Evolutionary conservation across 1,140 invertebrate species (phyloP).

Genomic region (Dendrolimus kikuchii): DNA sequence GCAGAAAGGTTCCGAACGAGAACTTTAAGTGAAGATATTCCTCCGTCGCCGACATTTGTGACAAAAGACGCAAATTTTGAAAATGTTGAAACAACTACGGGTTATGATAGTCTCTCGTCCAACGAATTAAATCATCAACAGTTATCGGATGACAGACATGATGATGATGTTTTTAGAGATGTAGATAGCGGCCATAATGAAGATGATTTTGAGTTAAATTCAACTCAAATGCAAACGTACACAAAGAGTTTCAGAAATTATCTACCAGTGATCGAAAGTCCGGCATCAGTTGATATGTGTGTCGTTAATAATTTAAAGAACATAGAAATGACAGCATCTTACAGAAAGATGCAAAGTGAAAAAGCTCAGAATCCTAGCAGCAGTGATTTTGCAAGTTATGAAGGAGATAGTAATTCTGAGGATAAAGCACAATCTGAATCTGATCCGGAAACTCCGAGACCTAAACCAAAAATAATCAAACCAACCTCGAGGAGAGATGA

Average conservation of each 20-base stretch:
- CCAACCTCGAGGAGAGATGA: constrained; percentile 51
- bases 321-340: constrained; percentile 70
- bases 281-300: constrained; percentile 60
- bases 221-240: constrained; percentile 63
- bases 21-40: constrained; percentile 73
- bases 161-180: constrained; percentile 40
- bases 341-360: constrained; percentile 23
- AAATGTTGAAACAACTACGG: constrained; percentile 59
- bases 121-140: constrained; percentile 55
- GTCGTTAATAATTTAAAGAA: constrained; percentile 67
- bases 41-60: constrained; percentile 59
- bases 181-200: constrained; percentile 76
- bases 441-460: constrained; percentile 47
- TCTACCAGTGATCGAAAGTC: constrained; percentile 61
- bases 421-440: constrained; percentile 60
- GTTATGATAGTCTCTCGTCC: constrained; percentile 61
- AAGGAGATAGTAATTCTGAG: constrained; percentile 73
- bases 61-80: constrained; percentile 60
- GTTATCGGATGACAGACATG: constrained; percentile 37
- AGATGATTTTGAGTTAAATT: constrained; percentile 69
- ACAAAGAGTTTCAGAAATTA: constrained; percentile 64
- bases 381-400: constrained; percentile 51
- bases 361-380: constrained; percentile 47
- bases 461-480: constrained; percentile 76
- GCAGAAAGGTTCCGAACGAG: constrained; percentile 77